Evolutionary conservation across 2,113 vertebrate genomes (phyloP), one percentile per base, ranked within the genome.

Genomic region (Tiliqua scincoides): DNA sequence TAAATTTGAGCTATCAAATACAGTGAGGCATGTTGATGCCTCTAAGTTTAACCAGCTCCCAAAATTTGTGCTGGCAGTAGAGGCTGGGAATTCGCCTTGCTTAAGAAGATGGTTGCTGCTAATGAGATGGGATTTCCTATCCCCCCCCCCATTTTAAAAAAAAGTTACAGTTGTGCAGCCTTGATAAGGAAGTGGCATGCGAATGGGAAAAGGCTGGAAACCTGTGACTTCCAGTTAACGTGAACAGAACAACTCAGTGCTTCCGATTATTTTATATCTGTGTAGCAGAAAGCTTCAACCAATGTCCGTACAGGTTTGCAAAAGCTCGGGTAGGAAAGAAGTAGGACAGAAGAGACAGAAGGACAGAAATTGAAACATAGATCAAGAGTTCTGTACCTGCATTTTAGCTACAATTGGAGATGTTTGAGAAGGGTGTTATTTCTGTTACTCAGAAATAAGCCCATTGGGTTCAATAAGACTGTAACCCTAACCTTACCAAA

Each of bases 31-130:
- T 25, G 57, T 12, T 17, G 37, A 30, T 14, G 70, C 70, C 73
- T 61, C 25, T 21, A 43, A 37, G 9, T 61, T 9, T 73, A 37
- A 1, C 10, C 23, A 52, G 32, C 37, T n/a, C 6, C 65, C 80
- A 67, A 68, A 80, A 81, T 75, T 74, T 70, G 72, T 79, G 82
- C 59, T 37, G 77, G 76, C 59, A 27, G 65, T 59, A 48, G 43
- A 2, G 37, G 7, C 27, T 4, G 21, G 57, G 3, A 80, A 63
- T 27, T 48, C 2, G 30, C 62, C 20, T 20, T 68, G 30, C 20
- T 67, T 4, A 2, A 81, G 40, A 68, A 21, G 2, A n/a, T 17
- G 37, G 12, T 67, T 52, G 62, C 17, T 80, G 35, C 17, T 59
- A 37, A 35, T 35, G 6, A 21, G 32, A 32, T 2, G 8, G 12